These are phyloP conservation scores for Mesocentrotus franciscanus DNA, from an alignment of 53 echinoderm and acorn worm genomes.

Conservation along the genomic window DNA sequence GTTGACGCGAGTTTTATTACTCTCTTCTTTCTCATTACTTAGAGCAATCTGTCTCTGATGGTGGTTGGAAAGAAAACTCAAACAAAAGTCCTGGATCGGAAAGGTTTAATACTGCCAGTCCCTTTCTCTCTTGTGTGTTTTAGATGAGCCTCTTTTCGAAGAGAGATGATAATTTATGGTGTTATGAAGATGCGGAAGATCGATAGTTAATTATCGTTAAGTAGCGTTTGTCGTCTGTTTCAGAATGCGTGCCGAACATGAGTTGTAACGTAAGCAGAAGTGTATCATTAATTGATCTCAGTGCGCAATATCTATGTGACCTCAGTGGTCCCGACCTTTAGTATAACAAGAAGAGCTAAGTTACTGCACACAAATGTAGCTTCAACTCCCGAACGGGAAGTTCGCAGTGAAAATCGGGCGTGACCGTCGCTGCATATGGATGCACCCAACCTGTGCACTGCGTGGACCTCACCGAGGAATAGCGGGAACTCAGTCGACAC, in stretches of 20 bases:
- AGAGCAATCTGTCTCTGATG: conserved; percentile 10
- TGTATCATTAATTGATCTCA: background rate
- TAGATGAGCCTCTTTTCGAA: background rate
- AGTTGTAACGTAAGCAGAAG: background rate
- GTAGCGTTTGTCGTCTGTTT: background rate
- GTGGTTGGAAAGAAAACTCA: background rate
- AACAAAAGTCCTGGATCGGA: background rate
- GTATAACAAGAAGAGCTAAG: background rate
- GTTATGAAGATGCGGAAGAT: background rate
- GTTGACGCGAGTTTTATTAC: conserved; percentile 13
- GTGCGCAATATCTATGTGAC: background rate
- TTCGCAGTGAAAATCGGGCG: conserved; percentile 58
- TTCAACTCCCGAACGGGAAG: conserved; percentile 18
- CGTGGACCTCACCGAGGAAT: conserved; percentile 42
- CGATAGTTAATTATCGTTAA: background rate
- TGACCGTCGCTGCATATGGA: conserved; percentile 52
- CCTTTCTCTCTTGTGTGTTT: background rate
- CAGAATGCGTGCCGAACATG: background rate
- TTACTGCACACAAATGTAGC: background rate
- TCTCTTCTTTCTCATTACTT: conserved; percentile 56
- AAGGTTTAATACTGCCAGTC: background rate
- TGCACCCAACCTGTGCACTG: conserved; percentile 38
- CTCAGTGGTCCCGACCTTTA: background rate
- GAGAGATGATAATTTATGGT: background rate
- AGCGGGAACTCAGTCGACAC: conserved; percentile 53